Percentiles rank a stretch among this genome's conserved stretches.
Conservation (phyloP, 2,888 invertebrate genomes). For the Apodemia mormo region DNA sequence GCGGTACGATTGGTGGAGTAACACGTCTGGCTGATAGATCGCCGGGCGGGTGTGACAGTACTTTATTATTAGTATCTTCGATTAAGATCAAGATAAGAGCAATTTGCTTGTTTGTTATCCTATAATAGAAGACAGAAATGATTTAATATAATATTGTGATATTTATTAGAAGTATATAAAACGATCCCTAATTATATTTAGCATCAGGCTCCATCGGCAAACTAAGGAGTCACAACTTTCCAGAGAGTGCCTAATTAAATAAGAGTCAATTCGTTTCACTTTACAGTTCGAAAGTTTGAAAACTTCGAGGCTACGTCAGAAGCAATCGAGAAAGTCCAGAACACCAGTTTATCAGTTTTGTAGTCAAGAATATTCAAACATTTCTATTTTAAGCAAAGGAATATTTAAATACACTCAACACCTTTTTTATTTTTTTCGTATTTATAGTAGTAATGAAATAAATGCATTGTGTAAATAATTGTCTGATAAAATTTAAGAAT, state of each 20-base stretch:
- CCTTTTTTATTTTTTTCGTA: too few species aligned
- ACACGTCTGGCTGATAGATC: too few species aligned
- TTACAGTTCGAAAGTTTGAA: conserved; percentile 6
- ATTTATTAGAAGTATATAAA: not conserved
- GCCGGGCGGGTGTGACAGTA: too few species aligned
- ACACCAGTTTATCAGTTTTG: conserved; percentile 5
- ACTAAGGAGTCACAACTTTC: not conserved
- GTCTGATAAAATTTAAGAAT: too few species aligned
- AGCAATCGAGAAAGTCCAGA: conserved; percentile 3
- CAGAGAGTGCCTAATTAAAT: conserved; percentile 6
- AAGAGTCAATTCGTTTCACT: conserved; percentile 9
- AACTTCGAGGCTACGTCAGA: not conserved
- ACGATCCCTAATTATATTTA: not conserved
- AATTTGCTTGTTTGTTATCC: too few species aligned
- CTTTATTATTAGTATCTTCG: too few species aligned
- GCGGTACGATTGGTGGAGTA: too few species aligned
- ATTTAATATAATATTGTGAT: too few species aligned
- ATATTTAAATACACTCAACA: not conserved
- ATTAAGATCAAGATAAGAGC: too few species aligned
- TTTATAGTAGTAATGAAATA: too few species aligned
- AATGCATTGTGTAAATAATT: too few species aligned
- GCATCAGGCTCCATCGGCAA: not conserved
- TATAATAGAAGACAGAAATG: too few species aligned
- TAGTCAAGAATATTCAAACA: not conserved
- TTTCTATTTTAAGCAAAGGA: not conserved